These are phyloP conservation scores for Xiphophorus birchmanni DNA, from an alignment of 2,797 vertebrate genomes.

Conservation along the genomic window DNA sequence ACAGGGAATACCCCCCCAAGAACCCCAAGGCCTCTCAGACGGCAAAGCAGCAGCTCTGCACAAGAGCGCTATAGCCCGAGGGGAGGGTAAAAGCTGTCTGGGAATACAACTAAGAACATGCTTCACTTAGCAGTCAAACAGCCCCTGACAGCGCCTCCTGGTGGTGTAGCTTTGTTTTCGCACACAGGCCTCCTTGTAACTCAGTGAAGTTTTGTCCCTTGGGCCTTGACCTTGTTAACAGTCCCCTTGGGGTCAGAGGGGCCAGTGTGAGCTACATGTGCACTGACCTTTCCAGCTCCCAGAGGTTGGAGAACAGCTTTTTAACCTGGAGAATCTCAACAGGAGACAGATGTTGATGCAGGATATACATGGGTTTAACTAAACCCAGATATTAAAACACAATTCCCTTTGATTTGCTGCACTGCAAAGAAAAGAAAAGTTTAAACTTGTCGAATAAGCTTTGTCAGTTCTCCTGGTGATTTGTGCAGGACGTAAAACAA, in stretches of 20 bases:
- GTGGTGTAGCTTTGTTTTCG: constrained; percentile 59
- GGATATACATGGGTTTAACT: constrained; percentile 55
- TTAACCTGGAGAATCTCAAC: constrained; percentile 53
- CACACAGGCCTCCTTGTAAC: constrained; percentile 54
- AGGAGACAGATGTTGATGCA: constrained; percentile 38
- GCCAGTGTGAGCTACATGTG: constrained; percentile 65
- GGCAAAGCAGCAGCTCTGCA: constrained; percentile 72
- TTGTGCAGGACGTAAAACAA: constrained; percentile 13
- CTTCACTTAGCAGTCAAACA: constrained; percentile 64
- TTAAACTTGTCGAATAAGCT: constrained; percentile 38
- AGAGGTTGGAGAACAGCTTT: constrained; percentile 67
- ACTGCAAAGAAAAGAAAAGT: neutral
- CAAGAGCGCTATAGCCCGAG: constrained; percentile 60
- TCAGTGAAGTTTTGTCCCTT: constrained; percentile 66
- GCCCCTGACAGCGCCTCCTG: constrained; percentile 71
- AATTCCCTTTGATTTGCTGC: neutral
- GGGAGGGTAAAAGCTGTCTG: constrained; percentile 66
- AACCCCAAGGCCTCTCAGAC: constrained; percentile 76
- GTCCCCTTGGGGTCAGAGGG: constrained; percentile 63
- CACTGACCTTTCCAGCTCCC: constrained; percentile 72
- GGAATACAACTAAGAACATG: constrained; percentile 76
- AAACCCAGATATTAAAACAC: constrained; percentile 52
- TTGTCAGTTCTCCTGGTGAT: constrained; percentile 25
- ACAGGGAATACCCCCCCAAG: constrained; percentile 77
- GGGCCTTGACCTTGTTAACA: constrained; percentile 75